A percentile compares a stretch with the other conserved stretches of the same genome.
Conservation (phyloP, 1,140 invertebrate genomes). For the Trichonephila clavipes region DNA sequence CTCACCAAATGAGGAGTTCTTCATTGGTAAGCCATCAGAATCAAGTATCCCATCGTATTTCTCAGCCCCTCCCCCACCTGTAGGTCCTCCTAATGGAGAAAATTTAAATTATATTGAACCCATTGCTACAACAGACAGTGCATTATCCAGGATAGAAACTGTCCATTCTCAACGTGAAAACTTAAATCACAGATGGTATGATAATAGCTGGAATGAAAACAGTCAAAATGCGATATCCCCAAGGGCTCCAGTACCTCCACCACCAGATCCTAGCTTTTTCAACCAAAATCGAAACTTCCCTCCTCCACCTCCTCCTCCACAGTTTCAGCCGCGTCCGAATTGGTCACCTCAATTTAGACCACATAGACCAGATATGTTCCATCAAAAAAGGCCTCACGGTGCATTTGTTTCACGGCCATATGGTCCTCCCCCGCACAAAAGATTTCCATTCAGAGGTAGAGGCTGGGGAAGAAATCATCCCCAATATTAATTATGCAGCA, state of each 20-base stretch:
- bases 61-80: conserved; percentile 4
- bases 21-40: conserved; percentile 47
- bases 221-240: not conserved
- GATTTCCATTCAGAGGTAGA: conserved; percentile 59
- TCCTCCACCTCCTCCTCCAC: not conserved
- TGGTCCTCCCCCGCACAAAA: conserved; percentile 55
- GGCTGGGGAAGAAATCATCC: conserved; percentile 47
- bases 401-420: not conserved
- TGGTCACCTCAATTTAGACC: conserved; percentile 40
- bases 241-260: not conserved
- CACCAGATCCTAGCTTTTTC: not conserved
- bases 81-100: conserved; percentile 20
- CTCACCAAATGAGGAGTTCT: conserved; percentile 65
- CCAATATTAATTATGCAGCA: conserved; percentile 25
- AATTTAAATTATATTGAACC: conserved; percentile 15
- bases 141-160: conserved; percentile 64
- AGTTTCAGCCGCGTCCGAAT: conserved; percentile 50
- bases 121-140: not conserved
- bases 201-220: conserved; percentile 48
- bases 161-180: conserved; percentile 64
- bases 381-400: not conserved
- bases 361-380: conserved; percentile 4
- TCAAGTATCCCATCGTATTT: not conserved
- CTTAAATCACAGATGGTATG: conserved; percentile 52
- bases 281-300: conserved; percentile 31